Conservation (phyloP, 2,797 vertebrate species). For the Chiloscyllium punctatum region DNA sequence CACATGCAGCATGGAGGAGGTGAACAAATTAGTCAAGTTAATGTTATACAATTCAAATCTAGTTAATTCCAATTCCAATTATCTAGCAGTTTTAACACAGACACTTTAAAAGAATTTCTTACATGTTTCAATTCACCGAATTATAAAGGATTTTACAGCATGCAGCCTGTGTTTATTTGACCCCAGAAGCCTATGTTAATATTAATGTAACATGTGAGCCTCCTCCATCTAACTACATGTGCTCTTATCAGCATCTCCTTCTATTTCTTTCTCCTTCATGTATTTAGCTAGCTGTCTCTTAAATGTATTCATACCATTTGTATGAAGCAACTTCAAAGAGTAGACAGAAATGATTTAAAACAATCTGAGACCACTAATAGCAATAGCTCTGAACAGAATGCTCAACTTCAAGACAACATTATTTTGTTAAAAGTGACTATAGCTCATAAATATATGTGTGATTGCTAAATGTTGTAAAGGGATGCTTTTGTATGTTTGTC, state of each 20-base stretch:
- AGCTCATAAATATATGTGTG: background rate
- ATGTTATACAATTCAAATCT: background rate
- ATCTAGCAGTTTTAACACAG: background rate
- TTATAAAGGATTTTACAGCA: background rate
- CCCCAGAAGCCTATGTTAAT: too few relatives aligned
- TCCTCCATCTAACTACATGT: background rate
- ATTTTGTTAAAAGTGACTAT: background rate
- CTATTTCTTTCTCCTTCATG: background rate
- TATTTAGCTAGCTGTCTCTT: background rate
- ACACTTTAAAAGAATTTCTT: too few relatives aligned
- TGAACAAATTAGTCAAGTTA: constrained; percentile 42
- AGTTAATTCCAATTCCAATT: background rate
- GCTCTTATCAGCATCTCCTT: background rate
- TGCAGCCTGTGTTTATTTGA: too few relatives aligned
- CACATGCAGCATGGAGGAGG: constrained; percentile 59
- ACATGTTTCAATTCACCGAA: background rate
- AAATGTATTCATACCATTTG: background rate
- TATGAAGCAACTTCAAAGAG: background rate
- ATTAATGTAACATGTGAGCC: background rate
- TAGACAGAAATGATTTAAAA: background rate
- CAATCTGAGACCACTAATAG: background rate
- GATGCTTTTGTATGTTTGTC: background rate
- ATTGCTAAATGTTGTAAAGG: background rate
- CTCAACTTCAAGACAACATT: background rate
- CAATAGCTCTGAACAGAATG: background rate